Percentiles rank a stretch among this genome's conserved stretches.
Conservation (phyloP, 2,113 vertebrate species). For the Manacus vitellinus region DNA sequence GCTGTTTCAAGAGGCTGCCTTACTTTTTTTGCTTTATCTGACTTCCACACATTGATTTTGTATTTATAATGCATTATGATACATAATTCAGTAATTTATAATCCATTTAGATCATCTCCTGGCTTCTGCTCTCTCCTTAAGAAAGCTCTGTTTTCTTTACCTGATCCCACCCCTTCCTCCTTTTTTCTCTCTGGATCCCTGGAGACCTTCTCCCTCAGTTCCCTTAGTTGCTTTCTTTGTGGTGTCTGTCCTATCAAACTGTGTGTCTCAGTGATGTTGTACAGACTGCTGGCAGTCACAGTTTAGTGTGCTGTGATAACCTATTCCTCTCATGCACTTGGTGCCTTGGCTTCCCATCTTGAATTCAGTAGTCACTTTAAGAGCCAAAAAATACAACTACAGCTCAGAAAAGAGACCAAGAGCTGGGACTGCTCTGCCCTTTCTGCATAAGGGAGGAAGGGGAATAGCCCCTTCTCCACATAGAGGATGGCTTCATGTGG, state of each 20-base stretch:
- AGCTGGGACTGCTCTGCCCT: background rate
- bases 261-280: fast-evolving
- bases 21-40: background rate
- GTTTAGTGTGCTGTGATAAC: fast-evolving
- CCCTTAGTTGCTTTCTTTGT: background rate
- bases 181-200: background rate
- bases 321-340: background rate
- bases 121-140: background rate
- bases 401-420: background rate
- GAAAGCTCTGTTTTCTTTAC: background rate
- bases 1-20: background rate
- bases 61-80: background rate
- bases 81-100: background rate
- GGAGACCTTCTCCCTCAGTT: background rate
- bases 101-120: background rate
- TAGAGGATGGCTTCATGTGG: fast-evolving
- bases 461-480: background rate
- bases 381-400: background rate
- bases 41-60: background rate
- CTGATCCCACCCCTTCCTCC: background rate
- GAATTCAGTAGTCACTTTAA: background rate
- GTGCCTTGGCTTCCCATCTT: background rate
- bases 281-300: background rate
- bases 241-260: background rate
- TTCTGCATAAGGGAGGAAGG: background rate